These are phyloP conservation scores for Pocota personata DNA, from an alignment of 2,888 invertebrate genomes.

Conservation along the genomic window DNA sequence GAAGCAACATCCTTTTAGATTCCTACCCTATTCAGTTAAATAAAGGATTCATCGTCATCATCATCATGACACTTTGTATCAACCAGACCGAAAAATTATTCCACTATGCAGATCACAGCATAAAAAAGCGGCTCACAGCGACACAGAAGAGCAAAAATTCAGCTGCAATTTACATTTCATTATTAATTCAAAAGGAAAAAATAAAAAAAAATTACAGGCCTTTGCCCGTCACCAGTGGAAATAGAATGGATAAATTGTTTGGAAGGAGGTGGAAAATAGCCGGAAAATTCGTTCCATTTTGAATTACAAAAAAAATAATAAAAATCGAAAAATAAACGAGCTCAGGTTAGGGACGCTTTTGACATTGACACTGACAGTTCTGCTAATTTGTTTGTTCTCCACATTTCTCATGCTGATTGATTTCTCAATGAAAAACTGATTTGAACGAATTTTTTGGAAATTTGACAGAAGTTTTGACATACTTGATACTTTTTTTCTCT, in stretches of 20 bases:
- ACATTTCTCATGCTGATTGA: background rate
- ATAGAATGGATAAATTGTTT: slow-evolving; percentile 5
- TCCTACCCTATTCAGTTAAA: slow-evolving; percentile 10
- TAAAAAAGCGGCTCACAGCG: background rate
- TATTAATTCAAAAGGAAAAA: slow-evolving; percentile 56
- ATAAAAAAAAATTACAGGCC: background rate
- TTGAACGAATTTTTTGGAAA: no score
- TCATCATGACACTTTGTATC: slow-evolving; percentile 57
- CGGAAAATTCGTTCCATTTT: background rate
- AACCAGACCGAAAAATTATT: slow-evolving; percentile 71
- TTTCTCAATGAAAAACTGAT: background rate
- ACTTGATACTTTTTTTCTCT: background rate
- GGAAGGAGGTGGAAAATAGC: background rate
- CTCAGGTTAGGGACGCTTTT: background rate
- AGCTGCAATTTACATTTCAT: slow-evolving; percentile 72
- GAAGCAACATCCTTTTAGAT: slow-evolving; percentile 1
- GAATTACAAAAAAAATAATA: background rate
- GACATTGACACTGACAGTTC: slow-evolving; percentile 5
- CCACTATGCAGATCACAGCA: slow-evolving; percentile 13
- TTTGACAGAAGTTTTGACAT: background rate
- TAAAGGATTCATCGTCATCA: slow-evolving; percentile 57
- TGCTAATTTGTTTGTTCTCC: background rate
- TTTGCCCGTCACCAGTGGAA: background rate
- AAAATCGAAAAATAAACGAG: background rate
- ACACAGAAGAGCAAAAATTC: slow-evolving; percentile 15